phyloP scores from a whole-genome alignment of 1,140 invertebrate species.

The Acyrthosiphon pisum region DNA sequence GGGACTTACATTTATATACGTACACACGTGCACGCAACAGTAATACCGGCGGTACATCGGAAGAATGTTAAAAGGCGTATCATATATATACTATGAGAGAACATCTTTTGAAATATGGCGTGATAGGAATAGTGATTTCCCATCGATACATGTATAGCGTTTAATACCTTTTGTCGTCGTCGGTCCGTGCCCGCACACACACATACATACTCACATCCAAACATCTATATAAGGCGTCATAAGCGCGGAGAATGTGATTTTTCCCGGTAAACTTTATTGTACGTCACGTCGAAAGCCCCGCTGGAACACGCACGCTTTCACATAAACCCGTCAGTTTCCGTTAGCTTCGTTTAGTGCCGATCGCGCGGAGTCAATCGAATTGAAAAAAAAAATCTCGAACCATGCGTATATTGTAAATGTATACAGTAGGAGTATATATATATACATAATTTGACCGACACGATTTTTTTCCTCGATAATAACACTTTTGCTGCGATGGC shows the following conservation, averaged over 20 bases:
- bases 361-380: not conserved
- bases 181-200: not conserved
- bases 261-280: not conserved
- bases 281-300: not conserved
- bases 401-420: not conserved
- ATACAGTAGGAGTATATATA: not conserved
- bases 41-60: constrained; percentile 33
- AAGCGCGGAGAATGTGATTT: not conserved
- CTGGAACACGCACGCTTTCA: not conserved
- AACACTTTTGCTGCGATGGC: not conserved
- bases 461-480: not conserved
- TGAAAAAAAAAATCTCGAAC: not conserved
- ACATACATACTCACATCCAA: no score
- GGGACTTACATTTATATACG: not conserved
- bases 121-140: constrained; percentile 41
- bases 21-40: not conserved
- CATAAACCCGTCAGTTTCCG: constrained; percentile 2
- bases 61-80: constrained; percentile 33
- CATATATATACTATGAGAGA: not conserved
- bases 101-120: constrained; percentile 40
- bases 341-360: not conserved
- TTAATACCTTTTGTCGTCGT: constrained; percentile 4
- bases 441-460: not conserved
- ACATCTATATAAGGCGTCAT: not conserved
- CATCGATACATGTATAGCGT: not conserved